phyloP scores from a whole-genome alignment of 2,797 vertebrate genomes.

The Sebastes reedi region DNA sequence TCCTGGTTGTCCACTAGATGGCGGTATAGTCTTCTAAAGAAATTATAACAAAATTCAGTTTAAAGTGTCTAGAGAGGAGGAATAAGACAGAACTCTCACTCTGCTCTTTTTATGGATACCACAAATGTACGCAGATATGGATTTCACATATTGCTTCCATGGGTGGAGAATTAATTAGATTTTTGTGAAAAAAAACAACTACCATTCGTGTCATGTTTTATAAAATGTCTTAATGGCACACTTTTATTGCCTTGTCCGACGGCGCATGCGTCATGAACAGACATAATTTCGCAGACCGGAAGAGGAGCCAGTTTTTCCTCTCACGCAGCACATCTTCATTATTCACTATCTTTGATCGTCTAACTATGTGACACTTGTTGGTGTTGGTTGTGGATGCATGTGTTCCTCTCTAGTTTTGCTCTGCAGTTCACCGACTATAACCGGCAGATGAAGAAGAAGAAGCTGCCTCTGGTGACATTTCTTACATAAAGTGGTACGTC shows the following conservation, averaged over 20 bases:
- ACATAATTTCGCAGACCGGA: neutral
- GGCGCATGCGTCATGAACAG: neutral
- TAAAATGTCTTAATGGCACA: neutral
- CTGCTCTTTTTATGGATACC: neutral
- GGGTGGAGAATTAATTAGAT: neutral
- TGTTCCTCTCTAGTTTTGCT: neutral
- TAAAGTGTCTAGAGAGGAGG: rapidly evolving
- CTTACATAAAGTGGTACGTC: neutral
- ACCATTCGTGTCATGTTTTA: neutral
- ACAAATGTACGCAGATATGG: neutral
- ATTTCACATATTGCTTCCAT: neutral
- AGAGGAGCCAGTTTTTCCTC: neutral
- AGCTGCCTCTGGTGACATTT: neutral
- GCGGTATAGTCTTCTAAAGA: neutral
- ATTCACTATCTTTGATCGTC: neutral
- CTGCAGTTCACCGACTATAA: neutral
- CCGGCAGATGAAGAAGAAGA: constrained; percentile 35
- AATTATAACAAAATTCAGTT: neutral
- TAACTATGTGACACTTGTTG: constrained; percentile 48
- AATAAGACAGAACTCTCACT: constrained; percentile 23
- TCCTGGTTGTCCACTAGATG: constrained; percentile 25
- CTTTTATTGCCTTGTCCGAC: neutral
- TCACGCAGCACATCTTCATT: neutral
- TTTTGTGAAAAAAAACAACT: neutral
- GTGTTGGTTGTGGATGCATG: constrained; percentile 12